Evolutionary conservation across 2,888 invertebrate genomes (phyloP).

Genomic region (Ectemnius lituratus): DNA sequence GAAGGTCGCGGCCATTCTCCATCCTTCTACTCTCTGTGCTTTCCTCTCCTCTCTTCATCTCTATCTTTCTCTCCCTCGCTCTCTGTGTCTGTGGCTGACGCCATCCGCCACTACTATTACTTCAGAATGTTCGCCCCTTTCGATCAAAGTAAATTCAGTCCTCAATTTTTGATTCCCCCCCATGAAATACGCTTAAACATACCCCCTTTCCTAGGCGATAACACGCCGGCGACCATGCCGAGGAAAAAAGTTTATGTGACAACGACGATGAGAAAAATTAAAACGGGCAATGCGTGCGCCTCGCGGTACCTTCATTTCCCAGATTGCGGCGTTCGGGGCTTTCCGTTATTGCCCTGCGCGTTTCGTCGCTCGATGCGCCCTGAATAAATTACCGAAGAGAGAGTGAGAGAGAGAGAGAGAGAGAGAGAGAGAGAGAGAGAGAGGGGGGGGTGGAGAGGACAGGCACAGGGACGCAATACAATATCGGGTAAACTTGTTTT

Average conservation of each 20-base stretch:
- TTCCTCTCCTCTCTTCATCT: too few relatives aligned
- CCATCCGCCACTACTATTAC: neutral
- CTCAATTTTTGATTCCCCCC: too few relatives aligned
- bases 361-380: slow-evolving; percentile 59
- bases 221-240: too few relatives aligned
- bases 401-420: neutral
- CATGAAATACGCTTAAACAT: too few relatives aligned
- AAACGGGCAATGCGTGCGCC: too few relatives aligned
- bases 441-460: neutral
- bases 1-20: neutral
- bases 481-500: slow-evolving; percentile 2
- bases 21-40: too few relatives aligned
- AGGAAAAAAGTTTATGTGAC: too few relatives aligned
- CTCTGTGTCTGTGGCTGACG: neutral
- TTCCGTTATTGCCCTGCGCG: slow-evolving; percentile 63
- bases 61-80: too few relatives aligned
- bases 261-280: slow-evolving; percentile 2
- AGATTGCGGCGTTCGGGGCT: slow-evolving; percentile 51
- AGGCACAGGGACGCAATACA: neutral
- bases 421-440: neutral
- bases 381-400: slow-evolving; percentile 57
- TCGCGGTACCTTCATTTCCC: slow-evolving; percentile 54
- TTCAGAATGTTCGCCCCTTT: neutral
- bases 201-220: too few relatives aligned
- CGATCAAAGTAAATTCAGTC: neutral